These are phyloP conservation scores for Apteryx mantelli DNA, from an alignment of 2,113 vertebrate species.

Conservation along the genomic window DNA sequence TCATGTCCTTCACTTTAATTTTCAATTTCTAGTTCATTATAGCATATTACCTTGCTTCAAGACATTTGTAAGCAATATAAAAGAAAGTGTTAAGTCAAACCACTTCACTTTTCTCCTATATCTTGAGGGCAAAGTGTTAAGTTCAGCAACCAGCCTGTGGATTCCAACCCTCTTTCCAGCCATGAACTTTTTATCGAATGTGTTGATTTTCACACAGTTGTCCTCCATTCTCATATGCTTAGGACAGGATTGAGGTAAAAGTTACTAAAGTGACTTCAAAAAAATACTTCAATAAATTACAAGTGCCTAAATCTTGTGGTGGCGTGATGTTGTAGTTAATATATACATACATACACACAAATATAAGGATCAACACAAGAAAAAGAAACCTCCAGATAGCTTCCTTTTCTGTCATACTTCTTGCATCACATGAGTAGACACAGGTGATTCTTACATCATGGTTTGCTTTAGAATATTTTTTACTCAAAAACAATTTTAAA, in stretches of 20 bases:
- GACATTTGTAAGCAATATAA: neutral
- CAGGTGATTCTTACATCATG: neutral
- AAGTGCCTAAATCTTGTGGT: neutral
- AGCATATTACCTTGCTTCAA: neutral
- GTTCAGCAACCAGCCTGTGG: neutral
- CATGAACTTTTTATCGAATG: neutral
- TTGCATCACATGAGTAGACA: neutral
- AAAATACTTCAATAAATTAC: neutral
- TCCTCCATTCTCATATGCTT: neutral
- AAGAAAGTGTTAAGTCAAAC: neutral
- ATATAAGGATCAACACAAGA: neutral
- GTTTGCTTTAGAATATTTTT: neutral
- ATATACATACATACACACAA: neutral
- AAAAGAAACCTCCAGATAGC: neutral
- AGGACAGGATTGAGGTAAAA: neutral
- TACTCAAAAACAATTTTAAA: neutral
- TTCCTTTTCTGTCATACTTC: neutral
- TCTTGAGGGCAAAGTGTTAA: neutral
- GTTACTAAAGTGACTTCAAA: fast-evolving
- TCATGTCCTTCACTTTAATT: neutral
- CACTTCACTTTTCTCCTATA: neutral
- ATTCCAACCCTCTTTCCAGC: neutral
- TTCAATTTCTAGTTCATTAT: neutral
- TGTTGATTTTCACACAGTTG: neutral
- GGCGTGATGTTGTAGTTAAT: neutral